phyloP scores from a whole-genome alignment of 2,113 vertebrate species.

The Pogonocichla stellata region DNA sequence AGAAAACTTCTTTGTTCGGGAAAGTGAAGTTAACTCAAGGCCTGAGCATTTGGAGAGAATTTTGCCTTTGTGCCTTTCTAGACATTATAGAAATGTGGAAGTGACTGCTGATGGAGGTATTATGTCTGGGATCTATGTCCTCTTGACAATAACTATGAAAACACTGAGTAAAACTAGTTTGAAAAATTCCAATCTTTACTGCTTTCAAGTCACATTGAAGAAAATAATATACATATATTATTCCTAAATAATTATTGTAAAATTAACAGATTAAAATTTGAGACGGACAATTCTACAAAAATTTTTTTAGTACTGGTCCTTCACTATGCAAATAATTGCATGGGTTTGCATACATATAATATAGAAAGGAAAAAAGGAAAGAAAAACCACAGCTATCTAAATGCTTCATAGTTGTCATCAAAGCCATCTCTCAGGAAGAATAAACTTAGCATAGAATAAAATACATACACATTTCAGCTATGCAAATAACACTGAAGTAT shows the following conservation, averaged over 20 bases:
- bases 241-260: background rate
- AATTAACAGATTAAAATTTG: background rate
- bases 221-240: background rate
- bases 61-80: background rate
- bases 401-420: slow-evolving; percentile 63
- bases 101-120: background rate
- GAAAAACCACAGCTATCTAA: slow-evolving; percentile 26
- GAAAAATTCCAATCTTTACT: background rate
- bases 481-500: slow-evolving; percentile 18
- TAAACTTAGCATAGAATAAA: slow-evolving; percentile 1
- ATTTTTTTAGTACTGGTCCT: background rate
- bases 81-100: background rate
- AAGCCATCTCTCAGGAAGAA: slow-evolving; percentile 50
- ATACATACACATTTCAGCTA: background rate
- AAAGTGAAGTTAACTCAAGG: background rate
- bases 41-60: background rate
- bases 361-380: slow-evolving; percentile 36
- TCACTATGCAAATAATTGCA: background rate
- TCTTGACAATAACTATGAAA: background rate
- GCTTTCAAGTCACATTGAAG: background rate
- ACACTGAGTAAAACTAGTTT: background rate
- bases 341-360: background rate
- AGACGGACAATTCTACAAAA: background rate
- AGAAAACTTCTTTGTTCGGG: background rate
- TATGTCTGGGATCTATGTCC: background rate